Base-by-base conservation (phyloP, 2,888 invertebrate genomes). In the Stenolophus ochropezus region DNA sequence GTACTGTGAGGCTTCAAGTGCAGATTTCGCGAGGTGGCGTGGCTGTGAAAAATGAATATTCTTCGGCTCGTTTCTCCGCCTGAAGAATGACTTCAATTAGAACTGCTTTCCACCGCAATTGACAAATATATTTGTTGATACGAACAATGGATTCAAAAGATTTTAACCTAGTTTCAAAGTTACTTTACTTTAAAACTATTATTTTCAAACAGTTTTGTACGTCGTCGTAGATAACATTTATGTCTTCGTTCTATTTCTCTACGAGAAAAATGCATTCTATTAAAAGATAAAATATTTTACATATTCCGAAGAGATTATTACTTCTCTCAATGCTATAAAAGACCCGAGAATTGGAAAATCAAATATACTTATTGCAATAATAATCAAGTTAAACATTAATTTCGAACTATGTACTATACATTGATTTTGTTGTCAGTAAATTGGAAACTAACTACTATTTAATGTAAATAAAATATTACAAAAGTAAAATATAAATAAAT, bases 11-110 rank as follows among this genome's bases (percentile, higher is more conserved):
- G 27, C 56, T 76, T 76, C 76, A 76, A 76, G 76, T 76, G 27
- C 76, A 76, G 76, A 56, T 27, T 11, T 18, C 42, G 42, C 8
- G 61, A 61, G n/a, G 69, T 20, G 42, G 42, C 11, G n/a, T 6
- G 25, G 23, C 16, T 51, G 11, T 76, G 76, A 76, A 53, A 76
- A 76, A 76, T 76, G 76, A 76, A 76, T 56, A 56, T 56, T 56
- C 56, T 33, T 69, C 16, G 42, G 33, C n/a, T 69, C 27, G 33
- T 69, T 69, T 69, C 69, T 69, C 69, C 33, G 42, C 33, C 69
- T 69, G 69, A 69, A 69, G 56, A 76, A 76, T 76, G 76, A 56
- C n/a, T 56, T 27, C 56, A 76, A 76, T 76, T 69, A 69, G 33
- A 69, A 69, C n/a, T 69, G 69, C 69, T 69, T 65, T 69, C 69